Base-by-base conservation (phyloP, 2,113 vertebrate genomes). In the Mystacornis crossleyi region DNA sequence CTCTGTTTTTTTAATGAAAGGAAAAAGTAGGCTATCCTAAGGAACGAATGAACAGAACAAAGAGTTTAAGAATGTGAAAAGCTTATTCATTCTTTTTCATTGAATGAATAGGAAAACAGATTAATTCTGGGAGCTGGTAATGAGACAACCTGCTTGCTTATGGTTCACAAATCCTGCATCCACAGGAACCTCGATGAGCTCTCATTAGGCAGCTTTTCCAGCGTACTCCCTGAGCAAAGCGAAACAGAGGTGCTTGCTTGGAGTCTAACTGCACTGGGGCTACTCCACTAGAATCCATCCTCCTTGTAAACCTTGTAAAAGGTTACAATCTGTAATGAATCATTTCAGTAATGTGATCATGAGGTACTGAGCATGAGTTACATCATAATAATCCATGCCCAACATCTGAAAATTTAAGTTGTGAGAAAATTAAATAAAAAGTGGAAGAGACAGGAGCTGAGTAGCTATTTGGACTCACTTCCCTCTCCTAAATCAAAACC, bases 81-180 rank as follows among this genome's bases (percentile, higher is more conserved):
- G 31, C 17, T 70, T 66, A 53, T 45, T 48, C 4, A 25, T 90
- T 66, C 16, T 42, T 84, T 89, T 88, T 61, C 26, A 67, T 26
- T 57, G 20, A 83, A 42, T 64, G 4, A 86, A 45, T 45, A 50
- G 62, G 58, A 72, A 89, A 86, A 50, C 10, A 72, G 55, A 54
- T 77, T 87, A 40, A n/a, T 73, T 81, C n/a, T 81, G 18, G 6
- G 33, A 75, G 47, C 10, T 62, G 28, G 12, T 62, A 8, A 48
- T 5, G 12, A 38, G 61, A 74, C 12, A 40, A 48, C 20, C 34
- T 82, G 18, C 43, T 81, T 79, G 33, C 21, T 79, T 62, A 71
- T 0, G 0, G 33, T 72, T 64, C 48, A 55, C 6, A 88, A 78
- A 64, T 21, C 5, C 29, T 66, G 9, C 1, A 0, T 70, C 40